Percentiles rank a stretch among this genome's conserved stretches.
Evolutionary conservation across 1,140 invertebrate species (phyloP).

Genomic region (Drosophila pectinifera): DNA sequence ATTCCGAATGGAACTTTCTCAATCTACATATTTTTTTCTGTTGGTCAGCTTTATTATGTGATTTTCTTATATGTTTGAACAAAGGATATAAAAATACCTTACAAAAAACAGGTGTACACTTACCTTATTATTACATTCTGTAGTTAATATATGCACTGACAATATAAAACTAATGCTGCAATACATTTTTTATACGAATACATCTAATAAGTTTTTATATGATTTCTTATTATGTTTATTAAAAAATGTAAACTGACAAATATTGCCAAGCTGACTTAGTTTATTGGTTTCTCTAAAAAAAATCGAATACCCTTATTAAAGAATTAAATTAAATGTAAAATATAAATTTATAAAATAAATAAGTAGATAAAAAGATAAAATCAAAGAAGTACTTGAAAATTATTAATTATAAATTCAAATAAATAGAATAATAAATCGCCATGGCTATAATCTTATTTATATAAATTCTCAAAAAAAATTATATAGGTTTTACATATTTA

Average conservation of each 20-base stretch:
- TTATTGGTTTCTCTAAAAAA: not conserved
- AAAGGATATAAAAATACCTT: constrained; percentile 53
- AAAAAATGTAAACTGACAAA: not conserved
- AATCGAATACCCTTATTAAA: not conserved
- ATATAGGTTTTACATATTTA: not conserved
- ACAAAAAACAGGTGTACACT: not conserved
- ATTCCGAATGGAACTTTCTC: not conserved
- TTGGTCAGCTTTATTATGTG: constrained; percentile 32
- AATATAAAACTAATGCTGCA: not conserved
- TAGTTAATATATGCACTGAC: constrained; percentile 1
- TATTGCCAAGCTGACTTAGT: not conserved
- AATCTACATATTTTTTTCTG: not conserved
- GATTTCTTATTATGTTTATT: not conserved
- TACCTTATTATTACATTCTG: not conserved
- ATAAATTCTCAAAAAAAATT: too few species aligned
- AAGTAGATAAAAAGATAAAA: not conserved
- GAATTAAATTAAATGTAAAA: not conserved
- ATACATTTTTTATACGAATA: not conserved
- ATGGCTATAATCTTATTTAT: too few species aligned
- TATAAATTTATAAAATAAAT: not conserved
- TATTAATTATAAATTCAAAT: too few species aligned
- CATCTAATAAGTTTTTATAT: not conserved
- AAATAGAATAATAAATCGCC: too few species aligned
- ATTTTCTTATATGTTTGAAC: constrained; percentile 39
- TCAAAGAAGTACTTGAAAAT: not conserved